phyloP scores from a whole-genome alignment of 2,113 vertebrate species.

The Falcunculus frontatus region DNA sequence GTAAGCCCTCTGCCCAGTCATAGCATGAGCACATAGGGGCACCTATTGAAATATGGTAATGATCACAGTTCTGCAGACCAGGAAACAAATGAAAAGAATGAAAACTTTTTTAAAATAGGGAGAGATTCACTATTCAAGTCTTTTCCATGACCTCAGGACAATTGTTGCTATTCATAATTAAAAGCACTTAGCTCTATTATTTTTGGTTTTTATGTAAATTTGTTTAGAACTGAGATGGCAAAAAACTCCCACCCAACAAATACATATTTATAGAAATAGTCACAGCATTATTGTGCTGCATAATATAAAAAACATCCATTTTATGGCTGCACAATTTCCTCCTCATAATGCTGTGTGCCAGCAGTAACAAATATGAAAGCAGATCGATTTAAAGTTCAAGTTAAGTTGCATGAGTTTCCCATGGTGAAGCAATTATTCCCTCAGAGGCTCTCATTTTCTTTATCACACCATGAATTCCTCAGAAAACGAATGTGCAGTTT shows the following conservation, averaged over 20 bases:
- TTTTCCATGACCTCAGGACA: not conserved
- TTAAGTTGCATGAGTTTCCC: constrained; percentile 58
- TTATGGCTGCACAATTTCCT: constrained; percentile 30
- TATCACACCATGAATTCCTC: constrained; percentile 55
- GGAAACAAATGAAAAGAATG: constrained; percentile 29
- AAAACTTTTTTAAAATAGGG: not conserved
- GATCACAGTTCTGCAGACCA: not conserved
- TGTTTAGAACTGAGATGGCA: not conserved
- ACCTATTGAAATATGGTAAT: constrained; percentile 63
- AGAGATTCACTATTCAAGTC: not conserved
- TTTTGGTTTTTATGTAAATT: not conserved
- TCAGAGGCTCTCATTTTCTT: constrained; percentile 61
- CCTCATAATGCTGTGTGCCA: not conserved
- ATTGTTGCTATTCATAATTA: not conserved
- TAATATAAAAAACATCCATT: constrained; percentile 16
- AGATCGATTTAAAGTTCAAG: constrained; percentile 64
- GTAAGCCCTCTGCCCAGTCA: constrained; percentile 55
- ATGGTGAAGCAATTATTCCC: constrained; percentile 66
- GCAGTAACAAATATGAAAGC: constrained; percentile 48
- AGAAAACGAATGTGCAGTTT: constrained; percentile 24
- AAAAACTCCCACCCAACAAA: not conserved
- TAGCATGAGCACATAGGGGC: constrained; percentile 25
- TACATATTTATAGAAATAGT: not conserved
- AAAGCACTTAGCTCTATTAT: not conserved
- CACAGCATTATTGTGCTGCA: not conserved